A percentile compares a stretch with the other conserved stretches of the same genome.
Conservation (phyloP, 2,797 vertebrate genomes). For the Galagoides demidoff region DNA sequence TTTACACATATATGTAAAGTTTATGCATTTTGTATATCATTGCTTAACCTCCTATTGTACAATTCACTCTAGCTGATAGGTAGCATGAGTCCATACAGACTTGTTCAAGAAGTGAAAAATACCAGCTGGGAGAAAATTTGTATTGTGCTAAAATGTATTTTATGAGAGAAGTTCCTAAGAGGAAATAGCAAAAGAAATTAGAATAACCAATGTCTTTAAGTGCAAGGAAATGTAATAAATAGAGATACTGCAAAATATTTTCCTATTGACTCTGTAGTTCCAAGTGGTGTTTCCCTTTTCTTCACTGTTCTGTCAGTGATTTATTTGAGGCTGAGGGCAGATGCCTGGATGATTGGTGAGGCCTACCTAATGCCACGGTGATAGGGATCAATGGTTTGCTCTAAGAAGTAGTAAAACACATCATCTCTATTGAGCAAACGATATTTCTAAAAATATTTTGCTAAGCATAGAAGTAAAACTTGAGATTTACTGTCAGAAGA, state of each 20-base stretch:
- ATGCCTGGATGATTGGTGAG: conserved; percentile 70
- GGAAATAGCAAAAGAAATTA: conserved; percentile 63
- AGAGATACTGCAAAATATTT: conserved; percentile 48
- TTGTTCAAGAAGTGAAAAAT: conserved; percentile 65
- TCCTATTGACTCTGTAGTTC: conserved; percentile 32
- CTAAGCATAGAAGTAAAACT: conserved; percentile 72
- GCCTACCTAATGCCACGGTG: conserved; percentile 46
- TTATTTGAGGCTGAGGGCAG: conserved; percentile 64
- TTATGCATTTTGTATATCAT: conserved; percentile 42
- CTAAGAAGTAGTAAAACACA: conserved; percentile 77
- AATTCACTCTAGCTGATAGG: conserved; percentile 36
- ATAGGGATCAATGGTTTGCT: conserved; percentile 75
- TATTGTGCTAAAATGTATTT: conserved; percentile 59
- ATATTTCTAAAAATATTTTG: conserved; percentile 79
- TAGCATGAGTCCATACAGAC: background rate
- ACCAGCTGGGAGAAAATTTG: conserved; percentile 34
- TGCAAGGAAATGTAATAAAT: conserved; percentile 62
- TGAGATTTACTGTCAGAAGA: conserved; percentile 69
- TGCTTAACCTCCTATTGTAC: conserved; percentile 26
- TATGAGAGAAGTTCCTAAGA: conserved; percentile 44
- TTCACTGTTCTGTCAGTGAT: conserved; percentile 63
- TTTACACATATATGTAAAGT: background rate
- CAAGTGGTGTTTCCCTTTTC: conserved; percentile 55
- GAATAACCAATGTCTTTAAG: conserved; percentile 61
- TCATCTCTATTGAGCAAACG: conserved; percentile 70